Base-by-base conservation (phyloP, 2,113 vertebrate species). In the Argyrosomus japonicus region DNA sequence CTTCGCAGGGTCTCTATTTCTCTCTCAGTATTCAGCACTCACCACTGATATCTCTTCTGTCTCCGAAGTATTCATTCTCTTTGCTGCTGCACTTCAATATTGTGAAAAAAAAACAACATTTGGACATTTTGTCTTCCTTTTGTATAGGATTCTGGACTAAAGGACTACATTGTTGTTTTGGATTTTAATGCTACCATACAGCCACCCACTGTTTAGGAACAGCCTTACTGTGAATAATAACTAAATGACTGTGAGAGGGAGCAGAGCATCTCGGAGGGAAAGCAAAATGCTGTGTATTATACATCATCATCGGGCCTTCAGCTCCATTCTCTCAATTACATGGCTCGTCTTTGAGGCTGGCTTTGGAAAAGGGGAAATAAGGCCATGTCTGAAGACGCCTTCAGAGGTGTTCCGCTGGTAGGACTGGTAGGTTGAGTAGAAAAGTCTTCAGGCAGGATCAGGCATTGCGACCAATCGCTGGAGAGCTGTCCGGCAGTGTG, bases 221-320 rank as follows among this genome's bases (percentile, higher is more conserved):
- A 57, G 57, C 6, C 73, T 23, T 5, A n/a, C 61, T 71, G 79
- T 51, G 84, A 83, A 81, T 82, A 79, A 85, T 47, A 82, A 73
- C 68, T 53, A 56, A 79, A 88, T 87, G 79, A 75, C 57, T 62
- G 19, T 8, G 63, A 75, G 50, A 70, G 68, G 47, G 68, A 74
- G 75, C 68, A 63, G 75, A 83, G 72, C 70, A 60, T 63, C 25
- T 40, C 25, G 0, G 57, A 80, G 54, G 51, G 69, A 61, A 74
- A 75, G 61, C 74, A 77, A 69, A 88, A 45, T 23, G 65, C 76
- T 32, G 72, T 17, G 61, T 13, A 58, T 79, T 81, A 64, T 62
- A 50, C 47, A 56, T 68, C 12, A 65, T 79, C 68, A 60, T 47
- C 23, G 3, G 5, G 68, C 83, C 77, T 54, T 67, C 81, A 36